Evolutionary conservation across 2,113 vertebrate genomes (phyloP), one percentile per base, ranked within the genome.

Genomic region (Rhegmatorhina hoffmannsi): DNA sequence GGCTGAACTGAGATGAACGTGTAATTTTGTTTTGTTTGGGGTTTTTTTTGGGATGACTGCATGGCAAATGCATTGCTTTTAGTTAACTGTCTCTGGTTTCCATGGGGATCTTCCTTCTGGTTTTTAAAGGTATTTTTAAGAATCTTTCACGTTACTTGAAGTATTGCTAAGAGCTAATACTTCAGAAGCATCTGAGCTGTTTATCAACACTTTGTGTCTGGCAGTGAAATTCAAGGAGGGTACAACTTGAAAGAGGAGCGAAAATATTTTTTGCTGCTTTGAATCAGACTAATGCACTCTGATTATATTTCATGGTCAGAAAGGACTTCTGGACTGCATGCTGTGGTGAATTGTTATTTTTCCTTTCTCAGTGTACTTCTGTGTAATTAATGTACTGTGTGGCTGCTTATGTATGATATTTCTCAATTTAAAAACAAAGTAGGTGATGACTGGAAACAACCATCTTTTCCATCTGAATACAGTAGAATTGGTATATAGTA

Each of bases 51-150:
- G 31, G 5, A 50, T 63, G 52, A 63, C 38, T 87, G 77, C 33
- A 28, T 82, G 66, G 47, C n/a, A 93, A 79, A 82, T 89, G n/a
- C 36, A 38, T 92, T 94, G 82, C 49, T 90, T 89, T 93, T 63
- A 58, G 72, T 23, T 73, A 82, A 53, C 58, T 56, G 14, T 17
- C 55, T 76, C 70, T 83, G 67, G 95, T 96, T 94, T 93, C 96
- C 82, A 92, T 95, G 88, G 88, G 4, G 20, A 94, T 94, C 0
- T 5, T 76, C 36, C 58, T 87, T 84, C 34, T 87, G 53, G 24
- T 90, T 83, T 55, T 73, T 94, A 88, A 91, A 88, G 63, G 79
- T 88, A 79, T 64, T 94, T 64, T 85, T 83, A 72, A 80, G 78
- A 40, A 53, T 44, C 53, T 83, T 79, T 85, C 50, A 28, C n/a